Evolutionary conservation across 2,797 vertebrate genomes (phyloP).

Genomic region (Geotrypetes seraphini): DNA sequence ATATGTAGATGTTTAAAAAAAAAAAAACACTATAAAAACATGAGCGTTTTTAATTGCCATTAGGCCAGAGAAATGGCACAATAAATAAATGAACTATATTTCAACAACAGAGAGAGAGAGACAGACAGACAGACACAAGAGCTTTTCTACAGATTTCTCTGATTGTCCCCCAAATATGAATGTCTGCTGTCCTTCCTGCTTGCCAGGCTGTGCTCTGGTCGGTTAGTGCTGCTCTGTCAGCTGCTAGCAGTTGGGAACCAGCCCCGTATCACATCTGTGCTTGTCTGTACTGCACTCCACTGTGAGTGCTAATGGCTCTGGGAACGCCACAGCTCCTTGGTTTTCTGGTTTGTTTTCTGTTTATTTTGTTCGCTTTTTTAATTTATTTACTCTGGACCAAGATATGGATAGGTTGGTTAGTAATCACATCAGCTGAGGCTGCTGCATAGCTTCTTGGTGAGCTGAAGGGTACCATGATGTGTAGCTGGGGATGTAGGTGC

Average conservation of each 20-base stretch:
- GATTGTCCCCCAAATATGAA: constrained; percentile 53
- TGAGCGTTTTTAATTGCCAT: constrained; percentile 12
- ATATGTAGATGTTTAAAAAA: neutral
- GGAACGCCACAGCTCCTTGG: constrained; percentile 30
- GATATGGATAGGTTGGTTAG: constrained; percentile 23
- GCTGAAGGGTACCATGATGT: constrained; percentile 93
- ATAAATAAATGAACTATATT: constrained; percentile 48
- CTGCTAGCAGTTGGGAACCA: constrained; percentile 49
- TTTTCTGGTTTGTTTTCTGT: too few relatives aligned
- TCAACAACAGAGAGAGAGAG: constrained; percentile 39
- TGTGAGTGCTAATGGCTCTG: constrained; percentile 19
- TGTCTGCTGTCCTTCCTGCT: constrained; percentile 36
- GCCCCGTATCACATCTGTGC: constrained; percentile 60
- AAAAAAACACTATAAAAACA: neutral
- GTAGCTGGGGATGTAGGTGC: constrained; percentile 95
- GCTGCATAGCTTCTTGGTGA: constrained; percentile 98
- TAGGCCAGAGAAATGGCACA: constrained; percentile 10
- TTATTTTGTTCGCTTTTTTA: too few relatives aligned
- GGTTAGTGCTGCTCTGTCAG: constrained; percentile 49
- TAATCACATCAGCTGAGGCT: constrained; percentile 92
- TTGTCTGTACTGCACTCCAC: constrained; percentile 20
- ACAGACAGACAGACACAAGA: constrained; percentile 50
- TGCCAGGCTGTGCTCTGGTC: constrained; percentile 39
- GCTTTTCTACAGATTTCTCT: constrained; percentile 29
- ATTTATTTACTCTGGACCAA: constrained; percentile 28